Percentiles rank a stretch among this genome's conserved stretches.
These are phyloP conservation scores for Oscheius sp. DNA, from an alignment of 2,888 invertebrate species.

Conservation along the genomic window DNA sequence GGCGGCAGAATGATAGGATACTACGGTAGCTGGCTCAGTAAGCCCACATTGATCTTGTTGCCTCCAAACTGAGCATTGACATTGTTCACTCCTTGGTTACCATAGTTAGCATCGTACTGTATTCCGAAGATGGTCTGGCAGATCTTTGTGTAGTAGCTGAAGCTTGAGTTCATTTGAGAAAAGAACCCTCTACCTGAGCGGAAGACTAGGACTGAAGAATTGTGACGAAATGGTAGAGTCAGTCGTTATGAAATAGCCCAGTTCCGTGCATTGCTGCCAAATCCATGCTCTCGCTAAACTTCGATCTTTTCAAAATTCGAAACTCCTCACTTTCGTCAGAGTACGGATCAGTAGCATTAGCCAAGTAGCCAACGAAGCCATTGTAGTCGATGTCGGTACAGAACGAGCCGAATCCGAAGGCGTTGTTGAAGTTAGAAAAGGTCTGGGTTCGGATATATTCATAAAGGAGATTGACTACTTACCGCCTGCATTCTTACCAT, in stretches of 20 bases:
- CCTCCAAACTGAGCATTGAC: slow-evolving; percentile 16
- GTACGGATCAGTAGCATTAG: slow-evolving; percentile 40
- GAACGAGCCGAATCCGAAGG: slow-evolving; percentile 45
- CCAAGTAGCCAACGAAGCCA: slow-evolving; percentile 47
- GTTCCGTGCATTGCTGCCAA: slow-evolving; percentile 94
- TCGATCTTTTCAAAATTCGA: neutral
- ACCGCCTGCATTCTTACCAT: slow-evolving; percentile 48
- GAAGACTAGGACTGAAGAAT: slow-evolving; percentile 43
- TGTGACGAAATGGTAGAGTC: slow-evolving; percentile 65
- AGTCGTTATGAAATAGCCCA: slow-evolving; percentile 92
- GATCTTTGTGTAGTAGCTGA: slow-evolving; percentile 50
- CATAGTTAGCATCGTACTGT: neutral
- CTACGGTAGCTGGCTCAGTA: too few relatives aligned
- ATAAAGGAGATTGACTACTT: neutral
- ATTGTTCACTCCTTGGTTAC: slow-evolving; percentile 1
- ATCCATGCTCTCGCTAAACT: slow-evolving; percentile 83
- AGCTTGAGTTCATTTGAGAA: neutral
- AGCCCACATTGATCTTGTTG: slow-evolving; percentile 1
- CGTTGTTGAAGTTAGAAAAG: slow-evolving; percentile 36
- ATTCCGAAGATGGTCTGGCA: slow-evolving; percentile 55
- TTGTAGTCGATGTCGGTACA: slow-evolving; percentile 58
- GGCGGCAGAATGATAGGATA: too few relatives aligned
- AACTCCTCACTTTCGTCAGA: slow-evolving; percentile 10
- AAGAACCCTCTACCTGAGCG: neutral
- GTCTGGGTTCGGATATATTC: neutral